phyloP scores from a whole-genome alignment of 2,113 vertebrate genomes.

The Myotis brandtii region DNA sequence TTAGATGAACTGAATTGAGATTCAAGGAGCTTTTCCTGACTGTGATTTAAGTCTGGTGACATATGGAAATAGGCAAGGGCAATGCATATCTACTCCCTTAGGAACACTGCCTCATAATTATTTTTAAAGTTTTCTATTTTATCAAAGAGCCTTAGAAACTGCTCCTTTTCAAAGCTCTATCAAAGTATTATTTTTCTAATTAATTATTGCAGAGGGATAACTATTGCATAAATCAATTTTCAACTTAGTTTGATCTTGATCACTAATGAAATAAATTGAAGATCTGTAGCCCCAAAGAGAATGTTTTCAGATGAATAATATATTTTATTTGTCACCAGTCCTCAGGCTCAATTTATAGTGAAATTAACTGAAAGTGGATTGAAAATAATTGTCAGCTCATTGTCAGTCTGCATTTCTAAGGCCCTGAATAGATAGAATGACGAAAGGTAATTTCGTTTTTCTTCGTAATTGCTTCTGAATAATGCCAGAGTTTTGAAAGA shows the following conservation, averaged over 20 bases:
- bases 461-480: constrained; percentile 81
- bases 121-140: constrained; percentile 79
- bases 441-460: constrained; percentile 81
- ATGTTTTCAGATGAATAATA: constrained; percentile 75
- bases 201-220: constrained; percentile 77
- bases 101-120: constrained; percentile 77
- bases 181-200: constrained; percentile 80
- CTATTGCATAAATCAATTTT: constrained; percentile 82
- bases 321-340: constrained; percentile 84
- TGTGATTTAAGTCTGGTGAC: constrained; percentile 54
- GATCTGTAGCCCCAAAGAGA: constrained; percentile 72
- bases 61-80: constrained; percentile 61
- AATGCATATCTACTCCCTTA: constrained; percentile 63
- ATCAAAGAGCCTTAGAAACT: constrained; percentile 74
- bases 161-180: constrained; percentile 72
- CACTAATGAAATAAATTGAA: constrained; percentile 77
- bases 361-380: constrained; percentile 83
- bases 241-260: constrained; percentile 76
- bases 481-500: constrained; percentile 81
- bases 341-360: constrained; percentile 79
- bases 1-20: constrained; percentile 63
- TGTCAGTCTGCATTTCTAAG: constrained; percentile 70
- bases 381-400: constrained; percentile 80
- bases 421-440: constrained; percentile 72
- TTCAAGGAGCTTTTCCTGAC: constrained; percentile 41